Evolutionary conservation across 1,140 invertebrate species (phyloP).

Genomic region (Meloidogyne floridensis): DNA sequence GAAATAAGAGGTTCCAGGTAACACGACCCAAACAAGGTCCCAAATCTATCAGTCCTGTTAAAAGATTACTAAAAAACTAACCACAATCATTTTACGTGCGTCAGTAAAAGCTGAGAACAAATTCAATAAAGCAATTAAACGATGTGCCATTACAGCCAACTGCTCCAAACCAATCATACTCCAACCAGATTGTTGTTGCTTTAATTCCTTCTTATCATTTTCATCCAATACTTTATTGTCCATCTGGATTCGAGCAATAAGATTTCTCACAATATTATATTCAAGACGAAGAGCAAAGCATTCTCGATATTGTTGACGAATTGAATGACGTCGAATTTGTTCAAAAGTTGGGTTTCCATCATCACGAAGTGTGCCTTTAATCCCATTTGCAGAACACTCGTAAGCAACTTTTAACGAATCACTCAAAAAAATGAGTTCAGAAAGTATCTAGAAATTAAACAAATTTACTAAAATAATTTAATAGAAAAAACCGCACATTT

Average conservation of each 20-base stretch:
- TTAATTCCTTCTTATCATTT: background rate
- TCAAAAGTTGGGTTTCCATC: too few relatives aligned
- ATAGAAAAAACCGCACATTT: background rate
- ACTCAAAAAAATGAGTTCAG: background rate
- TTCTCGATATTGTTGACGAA: slow-evolving; percentile 19
- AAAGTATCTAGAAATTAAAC: background rate
- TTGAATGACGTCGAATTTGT: background rate
- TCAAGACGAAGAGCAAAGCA: slow-evolving; percentile 24
- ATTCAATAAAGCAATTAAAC: slow-evolving; percentile 22
- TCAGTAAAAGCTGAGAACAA: background rate
- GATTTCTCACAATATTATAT: slow-evolving; percentile 9
- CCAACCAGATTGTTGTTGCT: slow-evolving; percentile 12
- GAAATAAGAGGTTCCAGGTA: too few relatives aligned
- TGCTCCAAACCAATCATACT: slow-evolving; percentile 17
- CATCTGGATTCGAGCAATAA: slow-evolving; percentile 21
- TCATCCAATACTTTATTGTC: background rate
- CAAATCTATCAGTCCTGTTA: background rate
- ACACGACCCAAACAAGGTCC: too few relatives aligned
- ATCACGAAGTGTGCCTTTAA: background rate
- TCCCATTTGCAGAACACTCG: background rate
- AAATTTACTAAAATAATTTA: background rate
- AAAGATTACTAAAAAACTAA: background rate
- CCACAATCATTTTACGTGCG: background rate
- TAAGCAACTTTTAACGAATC: slow-evolving; percentile 8
- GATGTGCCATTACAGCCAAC: slow-evolving; percentile 9